Base-by-base conservation (phyloP, 2,888 invertebrate genomes). In the Mantis religiosa region DNA sequence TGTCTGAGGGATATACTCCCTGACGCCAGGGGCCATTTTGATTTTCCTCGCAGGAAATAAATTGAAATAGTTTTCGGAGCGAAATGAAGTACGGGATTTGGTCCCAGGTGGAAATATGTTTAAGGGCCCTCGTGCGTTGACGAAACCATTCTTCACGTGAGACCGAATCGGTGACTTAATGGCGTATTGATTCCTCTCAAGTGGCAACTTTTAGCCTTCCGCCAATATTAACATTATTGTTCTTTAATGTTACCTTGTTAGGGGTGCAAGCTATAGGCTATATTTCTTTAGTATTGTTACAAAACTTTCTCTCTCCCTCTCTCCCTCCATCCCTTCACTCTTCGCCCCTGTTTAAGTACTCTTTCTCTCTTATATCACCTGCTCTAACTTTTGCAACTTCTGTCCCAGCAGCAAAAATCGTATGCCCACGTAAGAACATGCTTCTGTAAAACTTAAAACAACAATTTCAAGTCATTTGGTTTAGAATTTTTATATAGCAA, bases 1-100 rank as follows among this genome's bases (percentile, higher is more conserved):
- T 47, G 47, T 28, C 47, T 85, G 41, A 85, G 85, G 84, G 47
- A 91, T 91, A 91, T 71, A 71, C 54, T 71, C 54, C 25, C 54
- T 91, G 91, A 90, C 91, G 91, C 82, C 87, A 89, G 88, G 89
- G 89, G 89, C 88, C 88, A 87, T 87, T 88, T 89, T 88, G 88
- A 85, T 88, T 88, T 90, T 87, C 89, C 84, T 85, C 54, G 54
- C 54, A 71, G 54, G 54, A 71, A 71, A 71, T 71, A 71, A 71
- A 71, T 71, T 71, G 54, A 71, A 71, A 71, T 71, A 71, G 54
- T 71, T 71, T 71, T 25, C 25, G 54, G 54, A 71, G 54, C 54
- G 25, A 71, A 71, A 71, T 71, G 54, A 71, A 71, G 54, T 71
- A 71, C 54, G 54, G 54, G 54, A 71, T 71, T 71, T 71, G 54